Conservation (phyloP, 2,888 invertebrate genomes). For the Stenchaetothrips biformis region DNA sequence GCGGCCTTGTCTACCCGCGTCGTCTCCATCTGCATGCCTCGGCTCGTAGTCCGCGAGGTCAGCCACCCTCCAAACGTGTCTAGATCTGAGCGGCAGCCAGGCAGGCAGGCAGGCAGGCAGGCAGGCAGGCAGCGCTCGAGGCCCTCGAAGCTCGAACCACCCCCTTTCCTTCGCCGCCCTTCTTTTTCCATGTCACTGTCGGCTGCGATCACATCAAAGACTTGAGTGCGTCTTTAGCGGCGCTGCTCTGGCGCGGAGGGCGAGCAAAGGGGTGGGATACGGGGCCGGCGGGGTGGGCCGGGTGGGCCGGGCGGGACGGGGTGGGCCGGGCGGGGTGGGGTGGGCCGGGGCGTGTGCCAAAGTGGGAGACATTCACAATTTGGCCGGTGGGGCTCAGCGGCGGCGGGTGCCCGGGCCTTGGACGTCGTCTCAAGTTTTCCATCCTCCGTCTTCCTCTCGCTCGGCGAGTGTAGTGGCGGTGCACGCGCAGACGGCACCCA, state of each 20-base stretch:
- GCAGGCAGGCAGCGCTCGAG: not conserved
- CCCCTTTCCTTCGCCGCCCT: not conserved
- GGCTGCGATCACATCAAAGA: slow-evolving; percentile 20
- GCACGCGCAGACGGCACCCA: too few species aligned
- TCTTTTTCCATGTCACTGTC: slow-evolving; percentile 6
- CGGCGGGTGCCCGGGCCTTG: not conserved
- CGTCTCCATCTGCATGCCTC: not conserved
- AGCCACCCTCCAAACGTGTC: slow-evolving; percentile 17
- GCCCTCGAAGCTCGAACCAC: not conserved
- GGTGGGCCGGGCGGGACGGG: not conserved
- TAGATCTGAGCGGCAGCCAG: not conserved
- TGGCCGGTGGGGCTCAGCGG: not conserved
- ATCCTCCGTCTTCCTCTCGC: too few species aligned
- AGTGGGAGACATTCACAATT: not conserved
- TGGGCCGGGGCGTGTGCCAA: not conserved
- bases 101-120: not conserved
- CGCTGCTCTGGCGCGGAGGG: not conserved
- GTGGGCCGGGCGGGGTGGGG: not conserved
- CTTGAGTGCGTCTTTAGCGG: slow-evolving; percentile 19
- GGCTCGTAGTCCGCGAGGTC: not conserved
- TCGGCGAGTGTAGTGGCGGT: too few species aligned
- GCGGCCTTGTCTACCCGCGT: too few species aligned
- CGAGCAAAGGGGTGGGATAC: not conserved
- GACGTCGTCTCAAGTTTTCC: too few species aligned
- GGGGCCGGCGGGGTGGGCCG: not conserved